Conservation (phyloP, 2,888 invertebrate genomes). For the Meiosimyza platycephala region DNA sequence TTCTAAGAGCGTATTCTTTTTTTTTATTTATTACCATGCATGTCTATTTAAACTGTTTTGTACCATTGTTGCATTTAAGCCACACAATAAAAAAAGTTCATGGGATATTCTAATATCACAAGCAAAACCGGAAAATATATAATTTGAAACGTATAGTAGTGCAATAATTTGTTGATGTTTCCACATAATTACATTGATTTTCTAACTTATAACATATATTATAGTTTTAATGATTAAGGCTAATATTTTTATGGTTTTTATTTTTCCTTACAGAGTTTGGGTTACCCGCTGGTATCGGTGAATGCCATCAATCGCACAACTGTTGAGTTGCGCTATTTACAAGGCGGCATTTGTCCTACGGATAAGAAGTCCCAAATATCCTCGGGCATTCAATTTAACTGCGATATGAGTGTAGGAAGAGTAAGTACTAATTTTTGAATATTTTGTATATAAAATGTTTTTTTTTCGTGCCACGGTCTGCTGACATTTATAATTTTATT, state of each 20-base stretch:
- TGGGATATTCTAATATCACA: neutral
- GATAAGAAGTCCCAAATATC: conserved; percentile 57
- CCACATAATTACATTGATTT: neutral
- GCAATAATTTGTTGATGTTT: neutral
- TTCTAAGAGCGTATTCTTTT: neutral
- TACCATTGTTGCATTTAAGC: no score
- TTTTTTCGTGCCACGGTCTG: no score
- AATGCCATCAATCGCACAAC: conserved; percentile 55
- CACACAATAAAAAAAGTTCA: neutral
- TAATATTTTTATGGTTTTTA: neutral
- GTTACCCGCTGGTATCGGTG: conserved; percentile 60
- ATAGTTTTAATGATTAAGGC: neutral
- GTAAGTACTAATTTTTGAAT: conserved; percentile 52
- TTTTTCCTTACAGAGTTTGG: conserved; percentile 59
- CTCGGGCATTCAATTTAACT: conserved; percentile 60
- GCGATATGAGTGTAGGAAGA: conserved; percentile 61
- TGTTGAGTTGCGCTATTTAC: conserved; percentile 59
- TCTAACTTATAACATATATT: neutral
- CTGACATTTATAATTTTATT: no score
- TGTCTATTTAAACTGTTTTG: no score
- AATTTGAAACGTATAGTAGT: no score
- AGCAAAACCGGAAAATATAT: no score
- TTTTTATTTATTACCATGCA: neutral
- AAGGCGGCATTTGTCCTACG: conserved; percentile 59
- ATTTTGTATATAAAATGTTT: no score